phyloP scores from a whole-genome alignment of 2,113 vertebrate genomes.

The Bufo bufo region DNA sequence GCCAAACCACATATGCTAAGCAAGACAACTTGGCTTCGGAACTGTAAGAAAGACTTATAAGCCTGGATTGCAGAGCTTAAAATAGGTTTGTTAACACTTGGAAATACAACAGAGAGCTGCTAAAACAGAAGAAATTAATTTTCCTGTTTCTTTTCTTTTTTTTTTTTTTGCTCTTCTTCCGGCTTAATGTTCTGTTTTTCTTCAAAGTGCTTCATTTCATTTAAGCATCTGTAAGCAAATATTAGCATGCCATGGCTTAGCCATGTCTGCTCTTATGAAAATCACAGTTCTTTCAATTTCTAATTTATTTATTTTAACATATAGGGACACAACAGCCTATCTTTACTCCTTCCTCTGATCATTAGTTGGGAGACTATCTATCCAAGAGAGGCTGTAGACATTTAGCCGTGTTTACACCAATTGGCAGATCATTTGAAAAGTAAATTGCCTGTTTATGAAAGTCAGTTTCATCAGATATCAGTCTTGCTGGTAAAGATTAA shows the following conservation, averaged over 20 bases:
- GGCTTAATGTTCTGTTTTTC: conserved; percentile 50
- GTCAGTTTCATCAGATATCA: conserved; percentile 24
- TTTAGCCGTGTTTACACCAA: conserved; percentile 31
- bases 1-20: conserved; percentile 46
- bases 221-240: conserved; percentile 55
- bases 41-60: conserved; percentile 52
- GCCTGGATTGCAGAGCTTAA: conserved; percentile 38
- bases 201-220: conserved; percentile 49
- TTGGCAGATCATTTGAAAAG: conserved; percentile 46
- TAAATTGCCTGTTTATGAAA: conserved; percentile 47
- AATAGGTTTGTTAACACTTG: conserved; percentile 59
- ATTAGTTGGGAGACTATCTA: conserved; percentile 22
- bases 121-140: conserved; percentile 59
- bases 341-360: conserved; percentile 14
- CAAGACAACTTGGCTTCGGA: conserved; percentile 39
- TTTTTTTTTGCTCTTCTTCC: conserved; percentile 48
- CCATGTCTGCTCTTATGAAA: conserved; percentile 42
- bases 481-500: conserved; percentile 26
- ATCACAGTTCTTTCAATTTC: conserved; percentile 38
- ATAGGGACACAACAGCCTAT: conserved; percentile 4
- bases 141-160: conserved; percentile 17
- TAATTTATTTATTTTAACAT: conserved; percentile 16
- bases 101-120: conserved; percentile 53
- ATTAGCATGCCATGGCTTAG: conserved; percentile 48
- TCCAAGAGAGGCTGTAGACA: conserved; percentile 16